Conservation (phyloP, 2,888 invertebrate genomes). For the Acanthococcus lagerstroemiae region DNA sequence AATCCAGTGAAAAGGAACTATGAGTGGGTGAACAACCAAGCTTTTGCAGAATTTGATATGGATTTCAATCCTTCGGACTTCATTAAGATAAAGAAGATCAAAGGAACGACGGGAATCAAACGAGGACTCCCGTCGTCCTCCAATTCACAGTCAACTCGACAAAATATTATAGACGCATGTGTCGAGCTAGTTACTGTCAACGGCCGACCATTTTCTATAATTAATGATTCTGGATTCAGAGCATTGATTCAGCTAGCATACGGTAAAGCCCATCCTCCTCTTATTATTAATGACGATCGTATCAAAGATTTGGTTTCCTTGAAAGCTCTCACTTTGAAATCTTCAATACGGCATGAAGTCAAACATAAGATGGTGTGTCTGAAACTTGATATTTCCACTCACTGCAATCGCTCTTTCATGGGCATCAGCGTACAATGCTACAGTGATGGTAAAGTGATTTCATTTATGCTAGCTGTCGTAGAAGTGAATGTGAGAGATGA, state of each 20-base stretch:
- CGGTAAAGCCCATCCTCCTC: background rate
- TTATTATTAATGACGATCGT: background rate
- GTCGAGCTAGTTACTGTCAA: slow-evolving; percentile 5
- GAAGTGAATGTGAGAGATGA: background rate
- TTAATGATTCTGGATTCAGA: slow-evolving; percentile 12
- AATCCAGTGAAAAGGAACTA: background rate
- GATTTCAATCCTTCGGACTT: background rate
- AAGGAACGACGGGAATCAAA: background rate
- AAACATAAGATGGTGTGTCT: background rate
- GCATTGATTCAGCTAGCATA: background rate
- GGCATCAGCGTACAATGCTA: background rate
- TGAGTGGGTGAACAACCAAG: background rate
- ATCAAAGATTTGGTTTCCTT: background rate
- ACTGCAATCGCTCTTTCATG: background rate
- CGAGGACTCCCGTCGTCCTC: no score
- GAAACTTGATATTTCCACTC: background rate
- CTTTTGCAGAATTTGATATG: background rate
- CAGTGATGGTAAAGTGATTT: background rate
- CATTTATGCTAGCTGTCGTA: background rate
- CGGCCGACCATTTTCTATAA: slow-evolving; percentile 6
- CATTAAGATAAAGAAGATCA: background rate
- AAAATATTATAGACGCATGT: slow-evolving; percentile 11
- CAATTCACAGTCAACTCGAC: background rate
- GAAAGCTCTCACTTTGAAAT: background rate
- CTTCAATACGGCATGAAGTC: background rate